A percentile compares a stretch with the other conserved stretches of the same genome.
phyloP scores from a whole-genome alignment of 37 sponge, comb jelly and placozoan genomes.

The Spongilla lacustris region DNA sequence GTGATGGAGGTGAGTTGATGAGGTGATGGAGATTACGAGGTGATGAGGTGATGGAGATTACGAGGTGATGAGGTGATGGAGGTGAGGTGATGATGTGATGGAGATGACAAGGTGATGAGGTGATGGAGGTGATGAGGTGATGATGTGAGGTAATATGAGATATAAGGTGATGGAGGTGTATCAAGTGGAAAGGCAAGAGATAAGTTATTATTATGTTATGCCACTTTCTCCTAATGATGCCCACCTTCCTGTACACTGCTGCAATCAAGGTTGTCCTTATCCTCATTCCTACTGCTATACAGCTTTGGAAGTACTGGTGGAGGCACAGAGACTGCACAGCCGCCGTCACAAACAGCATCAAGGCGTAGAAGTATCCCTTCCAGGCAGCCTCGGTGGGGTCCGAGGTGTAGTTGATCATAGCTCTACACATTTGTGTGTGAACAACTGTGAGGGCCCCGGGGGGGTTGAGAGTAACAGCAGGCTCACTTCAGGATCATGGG shows the following conservation, averaged over 20 bases:
- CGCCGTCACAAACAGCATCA: constrained; percentile 72
- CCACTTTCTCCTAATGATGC: neutral
- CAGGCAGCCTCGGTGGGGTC: constrained; percentile 58
- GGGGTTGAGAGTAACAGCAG: neutral
- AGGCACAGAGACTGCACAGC: constrained; percentile 77
- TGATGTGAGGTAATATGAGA: neutral
- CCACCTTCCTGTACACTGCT: constrained; percentile 83
- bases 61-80: no score
- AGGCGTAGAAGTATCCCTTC: constrained; percentile 84
- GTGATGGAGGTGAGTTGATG: no score
- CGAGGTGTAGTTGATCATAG: constrained; percentile 46
- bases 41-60: no score
- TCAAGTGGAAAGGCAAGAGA: no score
- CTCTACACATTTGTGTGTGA: no score
- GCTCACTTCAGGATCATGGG: constrained; percentile 89
- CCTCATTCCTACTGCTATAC: constrained; percentile 73
- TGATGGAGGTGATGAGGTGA: neutral
- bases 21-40: no score
- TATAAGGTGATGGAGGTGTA: no score
- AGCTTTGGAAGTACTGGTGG: constrained; percentile 87
- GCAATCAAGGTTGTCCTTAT: constrained; percentile 70
- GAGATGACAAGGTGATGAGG: no score
- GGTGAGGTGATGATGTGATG: no score
- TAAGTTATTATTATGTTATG: no score
- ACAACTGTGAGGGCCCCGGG: neutral